These are phyloP conservation scores for Grapholita molesta DNA, from an alignment of 1,140 invertebrate species.

Conservation along the genomic window DNA sequence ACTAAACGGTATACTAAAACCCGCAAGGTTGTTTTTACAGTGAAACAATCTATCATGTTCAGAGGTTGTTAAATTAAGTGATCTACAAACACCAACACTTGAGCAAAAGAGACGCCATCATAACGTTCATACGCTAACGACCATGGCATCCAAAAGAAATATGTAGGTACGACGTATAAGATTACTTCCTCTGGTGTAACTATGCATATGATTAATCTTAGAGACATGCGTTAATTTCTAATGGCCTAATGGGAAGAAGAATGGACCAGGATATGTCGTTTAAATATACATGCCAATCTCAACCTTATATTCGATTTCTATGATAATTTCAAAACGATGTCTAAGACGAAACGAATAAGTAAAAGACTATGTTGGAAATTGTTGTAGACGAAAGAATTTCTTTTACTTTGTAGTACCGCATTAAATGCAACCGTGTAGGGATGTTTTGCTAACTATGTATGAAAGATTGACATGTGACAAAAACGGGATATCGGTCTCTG, in stretches of 20 bases:
- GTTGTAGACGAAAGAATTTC: background rate
- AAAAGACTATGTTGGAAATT: background rate
- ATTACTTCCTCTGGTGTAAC: conserved; percentile 24
- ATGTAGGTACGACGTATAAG: background rate
- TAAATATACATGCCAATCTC: background rate
- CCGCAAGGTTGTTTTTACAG: background rate
- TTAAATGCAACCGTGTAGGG: background rate
- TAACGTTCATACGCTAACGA: background rate
- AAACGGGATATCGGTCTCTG: background rate
- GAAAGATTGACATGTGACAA: background rate
- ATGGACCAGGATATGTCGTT: conserved; percentile 19
- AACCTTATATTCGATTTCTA: background rate
- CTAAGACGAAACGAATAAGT: background rate
- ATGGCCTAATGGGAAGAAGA: conserved; percentile 51
- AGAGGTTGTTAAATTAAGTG: background rate
- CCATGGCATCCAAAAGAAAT: background rate
- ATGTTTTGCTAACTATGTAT: background rate
- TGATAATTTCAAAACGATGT: background rate
- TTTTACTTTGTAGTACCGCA: background rate
- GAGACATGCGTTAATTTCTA: conserved; percentile 49
- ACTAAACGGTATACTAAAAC: background rate
- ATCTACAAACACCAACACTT: background rate
- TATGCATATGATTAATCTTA: conserved; percentile 56
- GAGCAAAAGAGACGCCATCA: background rate
- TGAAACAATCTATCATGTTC: background rate